Percentiles rank a stretch among this genome's conserved stretches.
These are phyloP conservation scores for Arctopsyche grandis DNA, from an alignment of 1,140 invertebrate genomes.

Conservation along the genomic window DNA sequence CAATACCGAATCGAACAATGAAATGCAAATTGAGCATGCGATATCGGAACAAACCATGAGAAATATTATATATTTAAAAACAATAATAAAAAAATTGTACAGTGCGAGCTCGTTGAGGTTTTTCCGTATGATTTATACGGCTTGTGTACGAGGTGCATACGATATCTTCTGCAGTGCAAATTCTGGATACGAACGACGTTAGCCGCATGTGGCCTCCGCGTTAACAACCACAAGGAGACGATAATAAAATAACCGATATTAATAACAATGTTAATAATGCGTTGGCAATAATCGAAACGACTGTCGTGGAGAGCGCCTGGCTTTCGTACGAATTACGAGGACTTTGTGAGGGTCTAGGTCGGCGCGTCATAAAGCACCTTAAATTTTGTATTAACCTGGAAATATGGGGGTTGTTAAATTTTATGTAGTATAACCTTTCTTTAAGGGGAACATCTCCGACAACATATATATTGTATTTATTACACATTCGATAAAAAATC, in stretches of 20 bases:
- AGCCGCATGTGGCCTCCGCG: neutral
- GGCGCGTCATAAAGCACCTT: constrained; percentile 19
- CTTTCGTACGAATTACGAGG: neutral
- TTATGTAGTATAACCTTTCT: constrained; percentile 48
- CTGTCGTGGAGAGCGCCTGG: neutral
- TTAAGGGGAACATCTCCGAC: neutral
- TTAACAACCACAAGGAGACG: neutral
- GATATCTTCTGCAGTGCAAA: constrained; percentile 4
- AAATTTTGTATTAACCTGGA: constrained; percentile 50
- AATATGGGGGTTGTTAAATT: constrained; percentile 49
- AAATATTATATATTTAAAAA: neutral
- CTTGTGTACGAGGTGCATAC: neutral
- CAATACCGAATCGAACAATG: constrained; percentile 41
- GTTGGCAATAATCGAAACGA: constrained; percentile 21
- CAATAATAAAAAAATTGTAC: neutral
- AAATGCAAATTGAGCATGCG: constrained; percentile 36
- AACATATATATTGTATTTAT: constrained; percentile 50
- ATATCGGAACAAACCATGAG: constrained; percentile 18
- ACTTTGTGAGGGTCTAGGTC: neutral
- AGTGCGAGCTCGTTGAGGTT: neutral
- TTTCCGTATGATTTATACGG: neutral
- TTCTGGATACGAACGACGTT: neutral
- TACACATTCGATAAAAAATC: constrained; percentile 24
- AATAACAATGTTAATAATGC: constrained; percentile 16
- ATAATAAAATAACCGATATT: constrained; percentile 1